Evolutionary conservation across 2,797 vertebrate genomes (phyloP).

Genomic region (Diplodus puntazzo): DNA sequence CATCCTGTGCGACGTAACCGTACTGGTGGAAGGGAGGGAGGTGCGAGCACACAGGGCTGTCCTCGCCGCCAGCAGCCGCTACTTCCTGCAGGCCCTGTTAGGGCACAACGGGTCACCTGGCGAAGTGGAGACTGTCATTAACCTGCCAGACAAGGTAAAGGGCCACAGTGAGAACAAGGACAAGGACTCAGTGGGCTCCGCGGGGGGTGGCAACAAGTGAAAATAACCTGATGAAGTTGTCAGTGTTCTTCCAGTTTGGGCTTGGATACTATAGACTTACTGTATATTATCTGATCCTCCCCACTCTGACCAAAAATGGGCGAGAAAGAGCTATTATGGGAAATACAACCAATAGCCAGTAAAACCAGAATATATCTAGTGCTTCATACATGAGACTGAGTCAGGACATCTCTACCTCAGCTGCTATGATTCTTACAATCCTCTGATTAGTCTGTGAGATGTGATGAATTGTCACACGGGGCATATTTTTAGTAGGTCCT

Average conservation of each 20-base stretch:
- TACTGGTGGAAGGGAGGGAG: conserved; percentile 93
- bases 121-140: conserved; percentile 92
- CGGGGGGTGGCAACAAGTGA: neutral
- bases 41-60: conserved; percentile 95
- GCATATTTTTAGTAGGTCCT: too few relatives aligned
- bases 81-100: conserved; percentile 94
- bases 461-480: too few relatives aligned
- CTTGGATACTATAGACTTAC: too few relatives aligned
- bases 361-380: too few relatives aligned
- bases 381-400: neutral
- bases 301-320: too few relatives aligned
- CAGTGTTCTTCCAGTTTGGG: too few relatives aligned
- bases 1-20: conserved; percentile 95
- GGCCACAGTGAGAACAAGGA: neutral
- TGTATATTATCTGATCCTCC: too few relatives aligned
- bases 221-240: neutral
- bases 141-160: conserved; percentile 93
- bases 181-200: neutral
- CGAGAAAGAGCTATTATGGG: too few relatives aligned
- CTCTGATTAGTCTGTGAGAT: too few relatives aligned
- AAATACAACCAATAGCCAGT: too few relatives aligned
- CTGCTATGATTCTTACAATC: too few relatives aligned
- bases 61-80: conserved; percentile 95
- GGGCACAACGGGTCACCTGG: conserved; percentile 80
- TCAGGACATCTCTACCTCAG: neutral